Evolutionary conservation across 2,888 invertebrate genomes (phyloP).

Genomic region (Euplexia lucipara): DNA sequence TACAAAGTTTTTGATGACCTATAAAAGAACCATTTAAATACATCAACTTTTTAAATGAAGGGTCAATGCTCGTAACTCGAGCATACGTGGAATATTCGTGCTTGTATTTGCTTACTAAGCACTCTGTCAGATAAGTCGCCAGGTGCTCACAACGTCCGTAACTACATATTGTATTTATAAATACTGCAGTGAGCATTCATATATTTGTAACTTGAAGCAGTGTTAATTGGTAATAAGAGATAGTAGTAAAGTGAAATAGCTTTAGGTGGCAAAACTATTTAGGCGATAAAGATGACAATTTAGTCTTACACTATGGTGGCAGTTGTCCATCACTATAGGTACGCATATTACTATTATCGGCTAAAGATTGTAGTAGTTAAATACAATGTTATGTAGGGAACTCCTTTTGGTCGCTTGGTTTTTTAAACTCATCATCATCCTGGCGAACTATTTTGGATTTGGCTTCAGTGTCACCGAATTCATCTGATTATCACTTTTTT

Average conservation of each 20-base stretch:
- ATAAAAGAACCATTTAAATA: neutral
- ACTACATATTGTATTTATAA: neutral
- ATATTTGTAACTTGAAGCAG: constrained; percentile 29
- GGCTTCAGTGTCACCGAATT: too few species aligned
- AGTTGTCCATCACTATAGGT: too few species aligned
- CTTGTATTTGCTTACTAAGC: constrained; percentile 23
- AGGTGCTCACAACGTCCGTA: constrained; percentile 30
- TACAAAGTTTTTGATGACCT: too few species aligned
- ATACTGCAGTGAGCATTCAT: constrained; percentile 10
- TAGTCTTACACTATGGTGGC: too few species aligned
- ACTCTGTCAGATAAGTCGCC: constrained; percentile 4
- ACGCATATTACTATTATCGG: neutral
- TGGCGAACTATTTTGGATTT: too few species aligned
- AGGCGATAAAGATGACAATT: too few species aligned
- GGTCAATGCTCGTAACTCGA: constrained; percentile 49
- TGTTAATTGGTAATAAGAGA: constrained; percentile 5
- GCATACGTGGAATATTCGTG: constrained; percentile 1
- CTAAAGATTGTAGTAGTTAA: too few species aligned
- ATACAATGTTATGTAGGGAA: neutral
- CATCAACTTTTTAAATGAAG: neutral
- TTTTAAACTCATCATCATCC: too few species aligned
- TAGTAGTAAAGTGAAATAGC: neutral
- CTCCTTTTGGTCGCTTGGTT: neutral
- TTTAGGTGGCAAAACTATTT: neutral
- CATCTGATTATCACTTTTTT: too few species aligned